Evolutionary conservation across 2,888 invertebrate species (phyloP), one percentile per base, ranked within the genome.

Genomic region (Diaphora mendica): DNA sequence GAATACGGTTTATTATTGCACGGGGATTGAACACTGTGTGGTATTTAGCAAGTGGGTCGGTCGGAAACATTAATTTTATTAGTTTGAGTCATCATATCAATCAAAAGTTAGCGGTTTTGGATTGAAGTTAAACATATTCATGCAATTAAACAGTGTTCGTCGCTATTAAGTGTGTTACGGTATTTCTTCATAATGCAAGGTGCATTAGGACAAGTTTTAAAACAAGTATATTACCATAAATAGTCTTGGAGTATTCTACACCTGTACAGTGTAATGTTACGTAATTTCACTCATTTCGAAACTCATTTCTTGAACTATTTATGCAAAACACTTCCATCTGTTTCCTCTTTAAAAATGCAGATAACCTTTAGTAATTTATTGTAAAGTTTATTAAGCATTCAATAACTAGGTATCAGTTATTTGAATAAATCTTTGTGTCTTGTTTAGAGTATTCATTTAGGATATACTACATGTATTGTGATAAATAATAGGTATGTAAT

Each of bases 11-110:
- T 30, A 66, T 66, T 72, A 70, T 83, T 11, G 11, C 42, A 64
- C 48, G 33, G 23, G 23, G 48, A n/a, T 55, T 69, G 65, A 62
- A 70, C n/a, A 33, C 5, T n/a, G 62, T 73, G 76, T 75, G 82
- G 77, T 81, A 76, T 79, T 80, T 76, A 72, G 78, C 71, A 74
- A 85, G 76, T 85, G 81, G 77, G 83, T 82, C 82, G 75, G 73
- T 77, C 72, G 83, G 77, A 77, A 79, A 76, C 83, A 79, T 82
- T 73, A 79, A 75, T 80, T 83, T 81, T 82, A 85, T 79, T 82
- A 77, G 78, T 68, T 77, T 77, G 83, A 82, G 77, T 84, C 83
- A 83, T 83, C 85, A 80, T 80, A 77, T 72, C 80, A 78, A 82
- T 79, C 77, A 82, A 80, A 78, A 77, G 75, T 70, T 78, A 82